Conservation (phyloP, 2,888 invertebrate species). For the Scaptomyza polygonia region DNA sequence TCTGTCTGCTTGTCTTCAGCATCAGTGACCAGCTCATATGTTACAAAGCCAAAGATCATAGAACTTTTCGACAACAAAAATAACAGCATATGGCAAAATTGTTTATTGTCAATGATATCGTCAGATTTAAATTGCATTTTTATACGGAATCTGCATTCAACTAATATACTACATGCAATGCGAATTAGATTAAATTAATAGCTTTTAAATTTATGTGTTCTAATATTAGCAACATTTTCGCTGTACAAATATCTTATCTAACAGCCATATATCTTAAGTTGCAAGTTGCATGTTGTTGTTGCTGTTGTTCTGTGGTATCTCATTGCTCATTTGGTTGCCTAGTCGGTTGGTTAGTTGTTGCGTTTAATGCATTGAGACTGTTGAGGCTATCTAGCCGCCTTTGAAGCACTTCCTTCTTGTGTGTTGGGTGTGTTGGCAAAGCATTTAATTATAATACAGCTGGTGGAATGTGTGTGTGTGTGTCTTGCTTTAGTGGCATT, state of each 20-base stretch:
- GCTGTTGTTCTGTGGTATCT: conserved; percentile 10
- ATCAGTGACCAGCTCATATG: conserved; percentile 6
- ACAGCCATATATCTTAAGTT: conserved; percentile 10
- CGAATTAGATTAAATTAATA: not conserved
- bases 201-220: not conserved
- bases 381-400: not conserved
- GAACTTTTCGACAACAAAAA: not conserved
- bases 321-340: conserved; percentile 42
- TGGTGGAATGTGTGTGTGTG: conserved; percentile 4
- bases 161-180: not conserved
- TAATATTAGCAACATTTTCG: not conserved
- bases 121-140: no score
- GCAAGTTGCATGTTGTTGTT: conserved; percentile 1
- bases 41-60: not conserved
- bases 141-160: not conserved
- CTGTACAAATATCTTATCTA: conserved; percentile 8
- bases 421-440: conserved; percentile 14
- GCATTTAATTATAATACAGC: conserved; percentile 65
- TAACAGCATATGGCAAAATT: not conserved
- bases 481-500: conserved; percentile 61
- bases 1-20: not conserved
- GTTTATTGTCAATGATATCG: no score
- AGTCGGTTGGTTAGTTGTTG: conserved; percentile 13
- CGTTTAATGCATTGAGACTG: conserved; percentile 13
- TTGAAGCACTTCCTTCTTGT: conserved; percentile 23